phyloP scores from a whole-genome alignment of 1,140 invertebrate genomes.

The Delia radicum region DNA sequence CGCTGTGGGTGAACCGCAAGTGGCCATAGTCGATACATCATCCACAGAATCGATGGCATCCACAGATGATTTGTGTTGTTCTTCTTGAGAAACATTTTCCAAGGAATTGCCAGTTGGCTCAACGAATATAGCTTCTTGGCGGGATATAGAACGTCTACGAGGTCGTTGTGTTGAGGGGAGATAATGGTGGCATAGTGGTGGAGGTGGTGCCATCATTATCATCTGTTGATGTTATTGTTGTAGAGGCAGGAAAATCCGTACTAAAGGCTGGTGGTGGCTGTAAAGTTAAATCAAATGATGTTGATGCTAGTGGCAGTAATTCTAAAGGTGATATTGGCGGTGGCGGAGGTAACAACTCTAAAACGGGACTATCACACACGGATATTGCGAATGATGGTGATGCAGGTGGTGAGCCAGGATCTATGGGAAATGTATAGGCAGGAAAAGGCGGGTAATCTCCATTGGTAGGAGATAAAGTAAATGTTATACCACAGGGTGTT shows the following conservation, averaged over 20 bases:
- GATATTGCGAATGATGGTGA: conserved; percentile 53
- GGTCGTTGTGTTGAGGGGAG: conserved; percentile 39
- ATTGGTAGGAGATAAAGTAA: conserved; percentile 66
- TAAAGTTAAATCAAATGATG: conserved; percentile 26
- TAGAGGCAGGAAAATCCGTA: conserved; percentile 26
- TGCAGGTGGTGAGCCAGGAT: conserved; percentile 58
- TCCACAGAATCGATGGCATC: conserved; percentile 59
- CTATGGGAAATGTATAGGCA: conserved; percentile 36
- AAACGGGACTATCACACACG: conserved; percentile 52
- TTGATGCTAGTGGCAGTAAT: conserved; percentile 25
- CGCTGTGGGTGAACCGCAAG: conserved; percentile 39
- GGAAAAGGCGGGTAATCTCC: conserved; percentile 51
- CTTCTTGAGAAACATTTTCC: conserved; percentile 63
- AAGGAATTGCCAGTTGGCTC: conserved; percentile 68
- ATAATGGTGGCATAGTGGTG: conserved; percentile 29
- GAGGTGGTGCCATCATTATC: not conserved
- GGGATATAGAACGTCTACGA: conserved; percentile 67
- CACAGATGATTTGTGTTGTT: conserved; percentile 57
- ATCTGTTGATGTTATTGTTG: conserved; percentile 32
- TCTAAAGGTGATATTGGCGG: conserved; percentile 53
- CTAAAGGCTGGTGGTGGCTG: conserved; percentile 33
- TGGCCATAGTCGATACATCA: conserved; percentile 52
- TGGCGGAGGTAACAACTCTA: conserved; percentile 57
- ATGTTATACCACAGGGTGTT: conserved; percentile 63
- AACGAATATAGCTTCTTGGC: conserved; percentile 77